Evolutionary conservation across 2,797 vertebrate genomes (phyloP).

Genomic region (Sebastes oblongus): DNA sequence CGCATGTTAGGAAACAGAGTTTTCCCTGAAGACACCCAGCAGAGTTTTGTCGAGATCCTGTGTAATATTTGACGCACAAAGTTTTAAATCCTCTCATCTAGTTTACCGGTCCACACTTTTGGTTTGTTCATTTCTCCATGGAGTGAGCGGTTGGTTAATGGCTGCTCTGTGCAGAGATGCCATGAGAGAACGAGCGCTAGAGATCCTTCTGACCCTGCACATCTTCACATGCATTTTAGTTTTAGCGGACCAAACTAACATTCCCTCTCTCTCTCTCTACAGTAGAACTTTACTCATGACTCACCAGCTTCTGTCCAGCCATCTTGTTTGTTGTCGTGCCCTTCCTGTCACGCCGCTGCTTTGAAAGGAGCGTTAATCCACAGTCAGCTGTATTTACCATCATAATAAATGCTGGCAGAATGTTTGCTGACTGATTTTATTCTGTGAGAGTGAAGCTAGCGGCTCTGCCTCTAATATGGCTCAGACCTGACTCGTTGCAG

Average conservation of each 20-base stretch:
- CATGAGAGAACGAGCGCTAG: background rate
- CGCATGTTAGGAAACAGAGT: too few species aligned
- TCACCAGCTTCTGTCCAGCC: background rate
- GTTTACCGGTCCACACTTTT: too few species aligned
- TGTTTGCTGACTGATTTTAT: slow-evolving; percentile 28
- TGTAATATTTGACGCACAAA: too few species aligned
- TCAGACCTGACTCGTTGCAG: slow-evolving; percentile 57
- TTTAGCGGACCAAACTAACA: background rate
- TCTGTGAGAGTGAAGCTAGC: slow-evolving; percentile 33
- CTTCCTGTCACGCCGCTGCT: slow-evolving; percentile 7
- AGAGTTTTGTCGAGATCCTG: too few species aligned
- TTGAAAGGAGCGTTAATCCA: slow-evolving; percentile 38
- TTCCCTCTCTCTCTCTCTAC: background rate
- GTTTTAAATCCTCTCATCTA: too few species aligned
- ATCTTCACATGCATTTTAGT: background rate
- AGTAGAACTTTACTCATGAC: background rate
- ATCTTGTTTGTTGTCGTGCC: slow-evolving; percentile 1
- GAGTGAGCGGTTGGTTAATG: too few species aligned
- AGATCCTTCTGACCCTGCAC: background rate
- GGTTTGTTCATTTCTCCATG: too few species aligned
- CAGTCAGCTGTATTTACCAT: slow-evolving; percentile 34
- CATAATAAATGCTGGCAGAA: slow-evolving; percentile 22
- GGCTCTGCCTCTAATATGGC: slow-evolving; percentile 49
- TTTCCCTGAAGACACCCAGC: too few species aligned
- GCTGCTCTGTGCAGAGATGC: background rate